phyloP scores from a whole-genome alignment of 2,888 invertebrate genomes.

The Rhagium mordax region DNA sequence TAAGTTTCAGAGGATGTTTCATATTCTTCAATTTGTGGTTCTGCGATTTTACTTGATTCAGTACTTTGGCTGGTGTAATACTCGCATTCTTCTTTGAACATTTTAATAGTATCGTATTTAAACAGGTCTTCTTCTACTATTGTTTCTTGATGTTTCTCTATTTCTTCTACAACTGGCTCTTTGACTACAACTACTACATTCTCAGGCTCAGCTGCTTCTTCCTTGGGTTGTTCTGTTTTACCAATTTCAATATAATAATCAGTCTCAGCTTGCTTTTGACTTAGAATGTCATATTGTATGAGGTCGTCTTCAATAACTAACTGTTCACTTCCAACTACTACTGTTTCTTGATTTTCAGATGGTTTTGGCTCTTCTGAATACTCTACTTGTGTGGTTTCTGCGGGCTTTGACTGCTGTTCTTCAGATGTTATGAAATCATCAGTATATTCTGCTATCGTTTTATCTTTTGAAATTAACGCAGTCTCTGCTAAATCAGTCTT shows the following conservation, averaged over 20 bases:
- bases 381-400: too few relatives aligned
- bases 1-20: neutral
- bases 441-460: neutral
- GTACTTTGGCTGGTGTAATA: conserved; percentile 39
- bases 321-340: neutral
- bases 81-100: conserved; percentile 49
- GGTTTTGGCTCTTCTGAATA: neutral
- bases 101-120: conserved; percentile 49
- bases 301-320: conserved; percentile 6
- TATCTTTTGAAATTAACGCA: neutral
- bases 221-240: neutral
- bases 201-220: neutral
- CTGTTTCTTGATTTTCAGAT: neutral
- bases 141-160: neutral
- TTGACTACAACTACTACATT: neutral
- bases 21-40: neutral
- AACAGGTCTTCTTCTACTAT: conserved; percentile 34
- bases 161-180: neutral
- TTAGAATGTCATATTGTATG: conserved; percentile 35
- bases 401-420: neutral
- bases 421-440: neutral
- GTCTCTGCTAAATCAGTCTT: too few relatives aligned
- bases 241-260: conserved; percentile 10
- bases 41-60: conserved; percentile 11
- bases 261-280: conserved; percentile 31